A percentile compares a stretch with the other conserved stretches of the same genome.
Conservation (phyloP, 2,113 vertebrate species). For the Tapirus terrestris region DNA sequence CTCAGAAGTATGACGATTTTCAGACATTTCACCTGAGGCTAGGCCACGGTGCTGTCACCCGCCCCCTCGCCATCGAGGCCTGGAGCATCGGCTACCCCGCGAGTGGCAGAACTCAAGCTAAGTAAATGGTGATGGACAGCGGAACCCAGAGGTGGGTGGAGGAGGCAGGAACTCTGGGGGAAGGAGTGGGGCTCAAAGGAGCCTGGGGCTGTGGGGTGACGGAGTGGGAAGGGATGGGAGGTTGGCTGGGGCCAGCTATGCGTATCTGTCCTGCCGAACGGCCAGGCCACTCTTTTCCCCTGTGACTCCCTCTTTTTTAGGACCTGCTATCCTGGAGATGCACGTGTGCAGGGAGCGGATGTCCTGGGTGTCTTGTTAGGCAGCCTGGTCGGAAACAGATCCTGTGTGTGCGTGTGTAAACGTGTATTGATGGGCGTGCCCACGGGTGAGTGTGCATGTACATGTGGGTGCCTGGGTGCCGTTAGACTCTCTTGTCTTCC, state of each 20-base stretch:
- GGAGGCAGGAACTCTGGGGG: not conserved
- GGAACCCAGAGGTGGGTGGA: not conserved
- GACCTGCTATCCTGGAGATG: not conserved
- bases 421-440: not conserved
- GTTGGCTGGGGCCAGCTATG: not conserved
- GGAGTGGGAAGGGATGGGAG: not conserved
- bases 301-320: not conserved
- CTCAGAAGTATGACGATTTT: not conserved
- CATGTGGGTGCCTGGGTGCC: not conserved
- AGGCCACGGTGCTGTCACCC: not conserved
- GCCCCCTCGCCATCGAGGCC: not conserved
- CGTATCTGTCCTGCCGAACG: not conserved
- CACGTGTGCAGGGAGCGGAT: not conserved
- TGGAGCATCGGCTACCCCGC: fast-evolving
- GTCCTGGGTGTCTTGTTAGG: not conserved
- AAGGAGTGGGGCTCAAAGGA: not conserved
- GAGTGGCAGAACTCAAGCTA: not conserved
- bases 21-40: not conserved
- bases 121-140: not conserved
- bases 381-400: not conserved
- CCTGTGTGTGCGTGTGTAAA: not conserved
- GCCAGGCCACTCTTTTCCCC: not conserved
- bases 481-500: not conserved
- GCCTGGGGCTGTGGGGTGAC: not conserved
- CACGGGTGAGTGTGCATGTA: not conserved